Percentiles rank a stretch among this genome's conserved stretches.
phyloP scores from a whole-genome alignment of 2,888 invertebrate genomes.

The Aradus depressus region DNA sequence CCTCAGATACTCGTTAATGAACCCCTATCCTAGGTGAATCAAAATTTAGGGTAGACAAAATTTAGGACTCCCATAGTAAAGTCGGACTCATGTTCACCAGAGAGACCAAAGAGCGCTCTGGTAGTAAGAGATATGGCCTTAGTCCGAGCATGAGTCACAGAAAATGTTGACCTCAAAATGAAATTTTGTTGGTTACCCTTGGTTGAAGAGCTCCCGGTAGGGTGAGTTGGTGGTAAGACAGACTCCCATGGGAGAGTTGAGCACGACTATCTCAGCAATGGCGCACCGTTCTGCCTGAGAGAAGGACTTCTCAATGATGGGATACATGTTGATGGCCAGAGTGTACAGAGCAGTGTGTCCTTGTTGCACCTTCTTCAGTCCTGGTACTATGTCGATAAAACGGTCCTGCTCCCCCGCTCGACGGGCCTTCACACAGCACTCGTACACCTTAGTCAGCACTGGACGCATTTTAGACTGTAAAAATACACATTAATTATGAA shows the following conservation, averaged over 20 bases:
- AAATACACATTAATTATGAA: too few species aligned
- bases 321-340: slow-evolving; percentile 24
- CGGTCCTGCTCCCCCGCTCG: slow-evolving; percentile 16
- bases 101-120: too few species aligned
- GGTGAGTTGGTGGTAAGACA: slow-evolving; percentile 25
- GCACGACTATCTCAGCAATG: slow-evolving; percentile 23
- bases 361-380: slow-evolving; percentile 21
- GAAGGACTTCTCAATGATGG: slow-evolving; percentile 22
- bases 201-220: slow-evolving; percentile 24
- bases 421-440: slow-evolving; percentile 15
- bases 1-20: too few species aligned
- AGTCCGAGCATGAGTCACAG: too few species aligned
- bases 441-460: slow-evolving; percentile 17
- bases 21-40: too few species aligned
- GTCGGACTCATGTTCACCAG: too few species aligned
- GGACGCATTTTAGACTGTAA: slow-evolving; percentile 15
- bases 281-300: slow-evolving; percentile 25
- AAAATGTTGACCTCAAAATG: neutral
- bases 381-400: slow-evolving; percentile 20
- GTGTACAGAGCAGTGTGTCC: slow-evolving; percentile 26
- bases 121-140: too few species aligned
- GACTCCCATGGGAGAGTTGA: slow-evolving; percentile 12
- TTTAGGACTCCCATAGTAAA: too few species aligned
- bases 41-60: too few species aligned
- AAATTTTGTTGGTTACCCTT: slow-evolving; percentile 21